phyloP scores from a whole-genome alignment of 2,888 invertebrate species.

The Mythimna vitellina region DNA sequence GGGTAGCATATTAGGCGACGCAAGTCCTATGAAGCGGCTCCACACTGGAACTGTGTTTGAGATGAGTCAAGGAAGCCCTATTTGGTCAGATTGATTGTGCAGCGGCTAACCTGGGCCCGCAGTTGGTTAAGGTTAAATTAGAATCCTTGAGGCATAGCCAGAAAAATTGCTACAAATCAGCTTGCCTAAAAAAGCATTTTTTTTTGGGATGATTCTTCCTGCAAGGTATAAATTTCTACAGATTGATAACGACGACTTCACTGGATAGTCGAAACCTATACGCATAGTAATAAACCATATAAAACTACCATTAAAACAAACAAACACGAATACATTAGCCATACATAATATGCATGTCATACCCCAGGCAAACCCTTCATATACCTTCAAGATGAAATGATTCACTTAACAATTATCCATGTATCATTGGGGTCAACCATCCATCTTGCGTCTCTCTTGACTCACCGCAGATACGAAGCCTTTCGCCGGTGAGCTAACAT shows the following conservation, averaged over 20 bases:
- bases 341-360: background rate
- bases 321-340: no score
- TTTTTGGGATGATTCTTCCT: background rate
- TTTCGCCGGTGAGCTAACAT: conserved; percentile 62
- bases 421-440: conserved; percentile 76
- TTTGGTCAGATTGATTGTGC: no score
- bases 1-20: no score
- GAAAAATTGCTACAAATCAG: background rate
- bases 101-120: no score
- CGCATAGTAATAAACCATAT: background rate
- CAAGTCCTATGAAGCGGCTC: no score
- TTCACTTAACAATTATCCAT: conserved; percentile 73
- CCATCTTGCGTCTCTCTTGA: conserved; percentile 65
- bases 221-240: background rate
- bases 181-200: background rate
- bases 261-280: no score
- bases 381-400: conserved; percentile 61
- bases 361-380: conserved; percentile 6
- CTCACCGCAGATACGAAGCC: conserved; percentile 69
- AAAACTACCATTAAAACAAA: background rate
- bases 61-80: no score
- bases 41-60: no score
- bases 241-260: no score
- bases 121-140: no score
- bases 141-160: no score